Base-by-base conservation (phyloP, 2,797 vertebrate genomes). In the Liparis tanakae region DNA sequence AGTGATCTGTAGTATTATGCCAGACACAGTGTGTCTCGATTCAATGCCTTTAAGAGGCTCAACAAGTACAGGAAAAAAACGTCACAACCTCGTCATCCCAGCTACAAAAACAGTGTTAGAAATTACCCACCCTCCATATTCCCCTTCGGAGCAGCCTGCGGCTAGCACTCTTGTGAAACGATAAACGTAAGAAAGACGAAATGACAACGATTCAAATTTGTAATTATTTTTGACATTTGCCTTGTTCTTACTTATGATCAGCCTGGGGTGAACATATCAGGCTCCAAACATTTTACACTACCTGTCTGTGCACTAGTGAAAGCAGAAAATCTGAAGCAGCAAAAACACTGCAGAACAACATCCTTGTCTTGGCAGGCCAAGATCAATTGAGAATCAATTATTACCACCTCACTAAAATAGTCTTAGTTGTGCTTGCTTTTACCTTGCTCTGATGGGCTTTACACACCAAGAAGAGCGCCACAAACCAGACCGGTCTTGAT, bases 381-480 rank as follows among this genome's bases (percentile, higher is more conserved):
- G 12, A 54, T 17, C 3, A 58, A 8, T 33, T 17, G 64, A 37
- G 18, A 43, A 58, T 63, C 36, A 33, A 43, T 43, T 43, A 58
- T 20, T 65, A 59, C 33, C 14, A 33, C 50, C 59, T 76, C 30
- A 46, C 34, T 10, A 33, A 13, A 57, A 43, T 37, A 4, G 18
- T 25, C 65, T 72, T 70, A 64, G 55, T 5, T 54, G 79, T 72
- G 78, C 76, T 85, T 81, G 76, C 83, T 84, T 85, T 82, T 74
- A 85, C 83, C 81, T 79, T 77, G 76, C 80, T 84, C 78, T 82
- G 71, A 83, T 59, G 57, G 69, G 22, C 5, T 62, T 76, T 13
- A 37, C 51, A 43, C 13, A 80, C 7, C 8, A 33, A 69, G 2
- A 56, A 41, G 2, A 57, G 18, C 33, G 46, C 18, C 51, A 56